Evolutionary conservation across 2,888 invertebrate species (phyloP).

Genomic region (Patella pellucida): DNA sequence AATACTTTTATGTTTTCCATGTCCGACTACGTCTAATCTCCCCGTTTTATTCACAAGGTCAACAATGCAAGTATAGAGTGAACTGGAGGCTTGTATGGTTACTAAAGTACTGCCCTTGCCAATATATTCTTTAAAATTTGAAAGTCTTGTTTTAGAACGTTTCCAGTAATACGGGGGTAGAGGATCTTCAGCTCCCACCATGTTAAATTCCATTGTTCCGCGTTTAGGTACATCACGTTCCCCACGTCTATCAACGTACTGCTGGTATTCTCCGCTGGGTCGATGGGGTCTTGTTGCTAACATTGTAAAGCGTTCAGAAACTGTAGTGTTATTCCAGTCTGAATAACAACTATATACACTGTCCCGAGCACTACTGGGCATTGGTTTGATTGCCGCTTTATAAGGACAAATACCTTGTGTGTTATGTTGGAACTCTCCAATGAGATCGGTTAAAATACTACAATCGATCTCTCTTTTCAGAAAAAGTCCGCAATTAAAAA

Average conservation of each 20-base stretch:
- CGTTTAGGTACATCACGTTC: conserved; percentile 20
- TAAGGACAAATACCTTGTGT: too few relatives aligned
- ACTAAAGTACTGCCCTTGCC: not conserved
- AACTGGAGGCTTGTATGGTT: not conserved
- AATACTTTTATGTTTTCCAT: conserved; percentile 37
- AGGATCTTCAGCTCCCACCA: conserved; percentile 32
- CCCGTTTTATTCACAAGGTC: conserved; percentile 41
- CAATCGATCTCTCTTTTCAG: too few relatives aligned
- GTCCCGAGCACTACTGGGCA: too few relatives aligned
- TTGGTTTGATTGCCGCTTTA: too few relatives aligned
- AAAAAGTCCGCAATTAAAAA: too few relatives aligned
- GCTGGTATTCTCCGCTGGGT: too few relatives aligned
- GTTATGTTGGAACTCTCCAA: too few relatives aligned
- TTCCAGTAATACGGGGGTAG: conserved; percentile 38
- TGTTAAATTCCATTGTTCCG: conserved; percentile 33
- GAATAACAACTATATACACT: too few relatives aligned
- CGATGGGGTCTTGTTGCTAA: too few relatives aligned
- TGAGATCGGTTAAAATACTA: too few relatives aligned
- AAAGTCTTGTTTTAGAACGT: conserved; percentile 13
- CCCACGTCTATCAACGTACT: conserved; percentile 5
- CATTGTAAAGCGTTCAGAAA: too few relatives aligned
- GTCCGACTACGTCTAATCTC: conserved; percentile 36
- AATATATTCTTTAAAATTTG: not conserved
- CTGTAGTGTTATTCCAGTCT: too few relatives aligned
- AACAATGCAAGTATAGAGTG: conserved; percentile 35